phyloP scores from a whole-genome alignment of 2,113 vertebrate species.

The Clarias gariepinus region DNA sequence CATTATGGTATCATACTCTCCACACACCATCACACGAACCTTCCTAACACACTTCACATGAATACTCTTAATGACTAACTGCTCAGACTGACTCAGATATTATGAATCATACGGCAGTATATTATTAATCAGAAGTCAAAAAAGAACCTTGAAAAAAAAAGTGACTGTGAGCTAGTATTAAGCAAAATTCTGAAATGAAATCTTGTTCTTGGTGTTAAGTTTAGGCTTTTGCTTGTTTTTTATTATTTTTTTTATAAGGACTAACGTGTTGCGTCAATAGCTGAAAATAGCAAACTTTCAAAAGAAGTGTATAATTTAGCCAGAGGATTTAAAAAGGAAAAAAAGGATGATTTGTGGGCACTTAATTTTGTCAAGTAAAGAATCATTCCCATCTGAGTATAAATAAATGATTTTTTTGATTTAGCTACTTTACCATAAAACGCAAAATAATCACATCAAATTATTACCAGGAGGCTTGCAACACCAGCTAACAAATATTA shows the following conservation, averaged over 20 bases:
- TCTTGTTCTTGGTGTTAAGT: not conserved
- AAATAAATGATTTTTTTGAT: not conserved
- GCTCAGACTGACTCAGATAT: not conserved
- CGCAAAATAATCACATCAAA: not conserved
- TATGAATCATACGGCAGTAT: not conserved
- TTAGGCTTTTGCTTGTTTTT: not conserved
- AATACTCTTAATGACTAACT: not conserved
- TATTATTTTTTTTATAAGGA: not conserved
- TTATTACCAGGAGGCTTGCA: slow-evolving; percentile 7
- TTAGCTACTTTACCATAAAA: not conserved
- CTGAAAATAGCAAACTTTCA: not conserved
- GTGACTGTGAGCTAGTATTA: not conserved
- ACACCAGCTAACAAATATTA: not conserved
- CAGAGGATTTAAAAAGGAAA: not conserved
- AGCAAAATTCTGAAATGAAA: not conserved
- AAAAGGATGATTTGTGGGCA: not conserved
- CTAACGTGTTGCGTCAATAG: not conserved
- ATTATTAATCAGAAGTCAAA: not conserved
- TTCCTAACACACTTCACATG: not conserved
- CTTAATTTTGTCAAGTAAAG: not conserved
- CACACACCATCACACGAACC: not conserved
- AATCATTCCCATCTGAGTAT: not conserved
- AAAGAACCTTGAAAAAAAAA: not conserved
- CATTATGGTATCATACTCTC: not conserved
- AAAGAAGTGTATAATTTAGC: not conserved